phyloP scores from a whole-genome alignment of 2,888 invertebrate genomes.

The Cephus nigrinus region DNA sequence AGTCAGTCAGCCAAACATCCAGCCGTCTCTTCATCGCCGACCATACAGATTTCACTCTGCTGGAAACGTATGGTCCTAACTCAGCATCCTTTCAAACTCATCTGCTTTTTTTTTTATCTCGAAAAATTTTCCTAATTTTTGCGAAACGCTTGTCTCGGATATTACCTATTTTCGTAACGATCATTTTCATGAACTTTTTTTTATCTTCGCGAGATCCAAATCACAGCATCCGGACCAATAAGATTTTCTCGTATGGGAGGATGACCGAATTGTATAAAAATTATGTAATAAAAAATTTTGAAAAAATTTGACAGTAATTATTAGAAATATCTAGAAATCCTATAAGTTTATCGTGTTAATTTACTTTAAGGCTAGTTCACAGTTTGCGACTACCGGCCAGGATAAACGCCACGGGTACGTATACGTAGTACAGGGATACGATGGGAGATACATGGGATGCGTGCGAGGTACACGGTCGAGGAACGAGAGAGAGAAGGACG shows the following conservation, averaged over 20 bases:
- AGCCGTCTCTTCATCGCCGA: background rate
- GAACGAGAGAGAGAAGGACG: conserved; percentile 6
- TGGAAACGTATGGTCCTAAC: background rate
- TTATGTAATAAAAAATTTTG: too few species aligned
- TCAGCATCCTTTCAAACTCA: background rate
- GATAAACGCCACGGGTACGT: background rate
- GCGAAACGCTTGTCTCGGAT: too few species aligned
- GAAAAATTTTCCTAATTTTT: too few species aligned
- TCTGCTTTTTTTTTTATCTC: background rate
- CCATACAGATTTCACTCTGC: background rate
- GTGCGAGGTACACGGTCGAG: background rate
- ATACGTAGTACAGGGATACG: background rate
- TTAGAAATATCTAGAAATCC: background rate
- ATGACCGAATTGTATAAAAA: background rate
- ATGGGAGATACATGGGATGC: background rate
- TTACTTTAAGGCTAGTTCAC: background rate
- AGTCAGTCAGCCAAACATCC: conserved; percentile 1
- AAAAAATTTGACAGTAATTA: background rate
- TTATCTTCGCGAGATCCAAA: background rate
- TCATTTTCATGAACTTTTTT: background rate
- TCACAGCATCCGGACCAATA: background rate
- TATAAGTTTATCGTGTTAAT: background rate
- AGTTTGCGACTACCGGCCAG: background rate
- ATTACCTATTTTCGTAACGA: background rate
- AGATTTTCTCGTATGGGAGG: background rate